Percentiles rank a stretch among this genome's conserved stretches.
Evolutionary conservation across 2,113 vertebrate genomes (phyloP).

Genomic region (Grallaria varia): DNA sequence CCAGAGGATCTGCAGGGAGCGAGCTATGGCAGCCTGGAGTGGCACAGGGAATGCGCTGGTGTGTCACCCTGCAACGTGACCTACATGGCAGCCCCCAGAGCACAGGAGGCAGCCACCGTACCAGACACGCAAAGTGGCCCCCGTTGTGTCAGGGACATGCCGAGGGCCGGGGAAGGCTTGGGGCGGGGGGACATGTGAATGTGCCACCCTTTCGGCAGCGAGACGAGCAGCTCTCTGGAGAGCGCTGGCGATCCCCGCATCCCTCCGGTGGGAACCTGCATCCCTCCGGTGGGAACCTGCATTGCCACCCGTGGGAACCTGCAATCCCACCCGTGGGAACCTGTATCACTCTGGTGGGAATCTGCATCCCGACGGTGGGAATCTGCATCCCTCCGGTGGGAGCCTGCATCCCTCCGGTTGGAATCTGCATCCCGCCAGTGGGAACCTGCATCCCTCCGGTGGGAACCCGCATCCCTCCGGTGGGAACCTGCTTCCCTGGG

Average conservation of each 20-base stretch:
- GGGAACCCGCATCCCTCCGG: fast-evolving
- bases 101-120: fast-evolving
- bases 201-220: neutral
- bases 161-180: too few relatives aligned
- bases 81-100: neutral
- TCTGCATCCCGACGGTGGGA: too few relatives aligned
- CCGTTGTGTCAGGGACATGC: fast-evolving
- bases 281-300: too few relatives aligned
- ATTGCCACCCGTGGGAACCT: too few relatives aligned
- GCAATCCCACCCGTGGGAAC: too few relatives aligned
- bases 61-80: neutral
- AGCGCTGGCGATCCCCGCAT: fast-evolving
- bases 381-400: fast-evolving
- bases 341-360: too few relatives aligned
- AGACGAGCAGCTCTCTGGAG: neutral
- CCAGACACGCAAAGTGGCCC: neutral
- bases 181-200: fast-evolving
- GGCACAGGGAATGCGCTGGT: neutral
- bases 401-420: fast-evolving
- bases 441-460: fast-evolving
- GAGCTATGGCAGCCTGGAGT: neutral
- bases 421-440: too few relatives aligned
- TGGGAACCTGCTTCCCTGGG: neutral
- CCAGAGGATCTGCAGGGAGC: neutral
- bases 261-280: fast-evolving